These are phyloP conservation scores for Abrostola tripartita DNA, from an alignment of 2,888 invertebrate species.

Conservation along the genomic window DNA sequence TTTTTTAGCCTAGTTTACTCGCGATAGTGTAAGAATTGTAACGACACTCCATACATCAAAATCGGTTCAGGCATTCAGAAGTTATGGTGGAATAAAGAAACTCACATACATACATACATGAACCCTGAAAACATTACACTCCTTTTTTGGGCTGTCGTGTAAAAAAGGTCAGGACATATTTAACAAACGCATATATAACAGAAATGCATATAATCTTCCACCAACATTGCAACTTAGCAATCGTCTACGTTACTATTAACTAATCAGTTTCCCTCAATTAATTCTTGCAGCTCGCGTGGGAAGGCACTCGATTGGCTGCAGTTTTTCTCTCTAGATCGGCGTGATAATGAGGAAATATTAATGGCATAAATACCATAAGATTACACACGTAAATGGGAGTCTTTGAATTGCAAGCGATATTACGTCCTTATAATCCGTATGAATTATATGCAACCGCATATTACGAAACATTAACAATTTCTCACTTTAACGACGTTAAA, in stretches of 20 bases:
- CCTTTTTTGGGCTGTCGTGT: too few species aligned
- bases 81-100: too few species aligned
- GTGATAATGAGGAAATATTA: slow-evolving; percentile 43
- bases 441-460: too few species aligned
- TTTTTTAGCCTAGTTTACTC: too few species aligned
- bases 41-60: too few species aligned
- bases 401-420: slow-evolving; percentile 9
- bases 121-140: too few species aligned
- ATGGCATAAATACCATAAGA: slow-evolving; percentile 30
- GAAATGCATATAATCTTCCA: neutral
- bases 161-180: too few species aligned
- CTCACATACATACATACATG: too few species aligned
- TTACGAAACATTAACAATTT: neutral
- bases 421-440: neutral
- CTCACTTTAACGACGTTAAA: neutral
- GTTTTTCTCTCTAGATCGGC: slow-evolving; percentile 41
- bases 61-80: too few species aligned
- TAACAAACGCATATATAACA: neutral
- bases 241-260: slow-evolving; percentile 42
- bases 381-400: slow-evolving; percentile 19
- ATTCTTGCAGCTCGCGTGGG: slow-evolving; percentile 41
- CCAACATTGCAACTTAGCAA: slow-evolving; percentile 13
- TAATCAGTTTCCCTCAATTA: slow-evolving; percentile 44
- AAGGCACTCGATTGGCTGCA: slow-evolving; percentile 23
- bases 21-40: too few species aligned